Evolutionary conservation across 2,113 vertebrate species (phyloP), one percentile per base, ranked within the genome.

Genomic region (Tor tambroides): DNA sequence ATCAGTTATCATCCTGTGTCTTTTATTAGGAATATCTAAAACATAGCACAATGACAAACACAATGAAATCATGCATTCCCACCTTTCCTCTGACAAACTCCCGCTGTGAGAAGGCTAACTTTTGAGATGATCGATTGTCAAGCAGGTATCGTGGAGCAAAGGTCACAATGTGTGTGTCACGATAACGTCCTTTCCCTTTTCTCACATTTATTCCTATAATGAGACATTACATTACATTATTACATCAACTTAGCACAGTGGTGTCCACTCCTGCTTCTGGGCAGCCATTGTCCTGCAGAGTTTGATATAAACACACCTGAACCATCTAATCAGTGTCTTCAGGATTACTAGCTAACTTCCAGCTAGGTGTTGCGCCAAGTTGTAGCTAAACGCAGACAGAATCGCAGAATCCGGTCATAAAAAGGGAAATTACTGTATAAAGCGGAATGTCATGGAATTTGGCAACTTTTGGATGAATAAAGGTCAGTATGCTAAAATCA

Each of bases 31-130:
- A 65, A 28, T 43, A 30, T 38, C 26, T 56, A 26, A 63, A 63
- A 78, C 65, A 30, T 11, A 59, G 11, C 2, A 38, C 28, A 28
- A n/a, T 63, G 21, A 76, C 14, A 30, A 49, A 56, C 5, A 6
- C 17, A 61, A 46, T 17, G 10, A 83, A 79, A 65, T 35, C 30
- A 46, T 54, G 38, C 3, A 41, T 51, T 26, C 94, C 94, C 92
- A 99, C 98, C 97, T 96, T 97, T 76, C 98, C 98, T 92, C 96
- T 94, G 51, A 97, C 97, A 89, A 99, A 99, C 9, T 98, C 98
- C 84, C 97, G 93, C 92, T 99, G 98, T 7, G 97, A 97, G 63
- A 99, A 99, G 69, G 97, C 98, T 43, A 99, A 95, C 84, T 96
- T 98, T 94, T 98, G 95, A 10, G 92, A 94, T 0, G 98, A 99